Base-by-base conservation (phyloP, 2,113 vertebrate species). In the Entelurus aequoreus region DNA sequence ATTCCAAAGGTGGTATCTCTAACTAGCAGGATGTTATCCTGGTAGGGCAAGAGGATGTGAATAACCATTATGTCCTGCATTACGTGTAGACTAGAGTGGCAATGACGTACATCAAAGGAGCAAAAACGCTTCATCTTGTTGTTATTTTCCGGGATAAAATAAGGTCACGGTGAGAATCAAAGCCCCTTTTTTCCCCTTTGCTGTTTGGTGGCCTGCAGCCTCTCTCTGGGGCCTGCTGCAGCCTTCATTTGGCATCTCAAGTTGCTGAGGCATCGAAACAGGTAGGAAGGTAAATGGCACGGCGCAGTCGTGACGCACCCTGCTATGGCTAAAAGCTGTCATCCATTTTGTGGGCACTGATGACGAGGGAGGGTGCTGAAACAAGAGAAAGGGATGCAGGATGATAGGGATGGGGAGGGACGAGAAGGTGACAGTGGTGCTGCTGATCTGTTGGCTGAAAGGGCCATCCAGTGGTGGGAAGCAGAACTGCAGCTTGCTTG, bases 331-430 rank as follows among this genome's bases (percentile, higher is more conserved):
- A 84, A 88, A 87, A 81, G 83, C 80, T 84, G 87, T 89, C 89
- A 90, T 90, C 89, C 89, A 90, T 90, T 90, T 90, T 90, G 89
- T 90, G 80, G 86, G 74, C 78, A 84, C 87, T 77, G 87, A 89
- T 78, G 83, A 84, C 81, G 86, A 71, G 72, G 84, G 55, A 71
- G 72, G 84, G 55, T 44, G 55, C 55, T 44, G 55, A 57, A 57
- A 44, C 37, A 57, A 57, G 55, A 57, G 40, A 19, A 57, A 40
- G 15, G 55, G 16, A 56, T 56, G 54, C 10, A 37, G 37, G 42
- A 46, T 46, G 42, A 46, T 46, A 11, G 12, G 10, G 42, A 46
- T 46, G 42, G 42, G 68, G 70, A 72, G 67, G 65, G 52, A 55
- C 48, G 62, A 63, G 42, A 46, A 46, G 42, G 11, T 3, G 42